Evolutionary conservation across 1,140 invertebrate genomes (phyloP).

Genomic region (Drosophila grimshawi): DNA sequence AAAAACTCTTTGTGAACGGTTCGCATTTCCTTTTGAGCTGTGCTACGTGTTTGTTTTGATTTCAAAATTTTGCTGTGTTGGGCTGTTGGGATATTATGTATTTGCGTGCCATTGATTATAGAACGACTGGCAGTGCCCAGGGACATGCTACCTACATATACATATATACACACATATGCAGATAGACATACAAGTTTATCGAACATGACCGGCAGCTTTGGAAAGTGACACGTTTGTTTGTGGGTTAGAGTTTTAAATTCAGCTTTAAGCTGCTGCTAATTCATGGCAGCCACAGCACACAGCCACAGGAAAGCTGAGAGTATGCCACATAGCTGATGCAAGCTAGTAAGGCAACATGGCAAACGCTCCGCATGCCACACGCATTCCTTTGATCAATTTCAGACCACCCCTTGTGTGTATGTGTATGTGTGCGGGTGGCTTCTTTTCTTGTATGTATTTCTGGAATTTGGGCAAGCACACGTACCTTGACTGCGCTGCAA

Average conservation of each 20-base stretch:
- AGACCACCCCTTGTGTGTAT: constrained; percentile 1
- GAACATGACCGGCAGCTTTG: constrained; percentile 12
- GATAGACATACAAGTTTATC: neutral
- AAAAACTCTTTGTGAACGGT: constrained; percentile 11
- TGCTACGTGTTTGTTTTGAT: constrained; percentile 63
- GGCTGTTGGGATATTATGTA: constrained; percentile 49
- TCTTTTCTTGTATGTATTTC: constrained; percentile 30
- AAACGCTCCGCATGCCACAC: constrained; percentile 35
- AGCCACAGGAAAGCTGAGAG: constrained; percentile 45
- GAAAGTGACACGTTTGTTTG: constrained; percentile 16
- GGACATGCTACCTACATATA: neutral
- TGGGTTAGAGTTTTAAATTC: constrained; percentile 31
- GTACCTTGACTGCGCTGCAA: constrained; percentile 11
- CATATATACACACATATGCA: neutral
- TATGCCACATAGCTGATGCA: constrained; percentile 28
- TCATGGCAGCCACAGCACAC: constrained; percentile 8
- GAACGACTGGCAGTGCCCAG: constrained; percentile 16
- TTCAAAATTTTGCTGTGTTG: constrained; percentile 47
- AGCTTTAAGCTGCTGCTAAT: constrained; percentile 21
- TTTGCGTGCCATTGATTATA: constrained; percentile 54
- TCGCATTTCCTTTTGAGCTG: constrained; percentile 19
- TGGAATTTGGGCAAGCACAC: constrained; percentile 43
- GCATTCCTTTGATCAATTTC: constrained; percentile 68
- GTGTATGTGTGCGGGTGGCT: constrained; percentile 12
- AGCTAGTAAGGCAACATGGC: constrained; percentile 6